These are phyloP conservation scores for Acleris sparsana DNA, from an alignment of 2,888 invertebrate genomes.

Conservation along the genomic window DNA sequence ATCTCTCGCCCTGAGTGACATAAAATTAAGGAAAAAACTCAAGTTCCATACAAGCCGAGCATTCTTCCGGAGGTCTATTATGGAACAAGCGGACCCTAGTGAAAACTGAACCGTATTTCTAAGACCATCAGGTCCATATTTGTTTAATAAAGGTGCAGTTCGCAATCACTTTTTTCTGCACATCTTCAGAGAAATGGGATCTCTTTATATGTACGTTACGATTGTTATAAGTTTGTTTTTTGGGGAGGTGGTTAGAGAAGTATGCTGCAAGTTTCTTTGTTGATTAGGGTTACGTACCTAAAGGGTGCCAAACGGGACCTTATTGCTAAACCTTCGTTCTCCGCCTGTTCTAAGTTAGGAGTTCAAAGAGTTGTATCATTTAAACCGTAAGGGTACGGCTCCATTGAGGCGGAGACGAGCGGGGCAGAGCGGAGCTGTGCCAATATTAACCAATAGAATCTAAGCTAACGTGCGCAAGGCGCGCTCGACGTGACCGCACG, in stretches of 20 bases:
- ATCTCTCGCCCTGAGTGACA: constrained; percentile 54
- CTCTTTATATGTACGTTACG: constrained; percentile 49
- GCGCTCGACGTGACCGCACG: no score
- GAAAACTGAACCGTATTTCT: constrained; percentile 38
- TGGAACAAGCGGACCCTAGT: constrained; percentile 40
- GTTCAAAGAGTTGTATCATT: no score
- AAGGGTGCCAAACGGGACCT: no score
- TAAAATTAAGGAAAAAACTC: constrained; percentile 65
- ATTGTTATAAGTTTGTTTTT: constrained; percentile 22
- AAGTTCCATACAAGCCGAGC: constrained; percentile 58
- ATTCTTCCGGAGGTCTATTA: constrained; percentile 68
- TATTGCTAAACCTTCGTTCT: no score
- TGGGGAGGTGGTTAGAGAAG: not conserved
- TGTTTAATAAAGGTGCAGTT: constrained; percentile 37
- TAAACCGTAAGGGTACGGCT: no score
- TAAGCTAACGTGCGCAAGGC: no score
- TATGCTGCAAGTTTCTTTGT: not conserved
- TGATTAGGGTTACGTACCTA: not conserved
- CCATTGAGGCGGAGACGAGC: no score
- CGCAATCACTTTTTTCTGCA: constrained; percentile 57
- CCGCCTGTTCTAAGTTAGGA: no score
- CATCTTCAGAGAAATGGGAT: constrained; percentile 58
- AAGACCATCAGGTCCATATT: constrained; percentile 22
- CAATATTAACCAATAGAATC: no score
- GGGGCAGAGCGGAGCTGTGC: no score